Percentiles rank a stretch among this genome's conserved stretches.
phyloP scores from a whole-genome alignment of 2,888 invertebrate species.

The Isotomurus palustris region DNA sequence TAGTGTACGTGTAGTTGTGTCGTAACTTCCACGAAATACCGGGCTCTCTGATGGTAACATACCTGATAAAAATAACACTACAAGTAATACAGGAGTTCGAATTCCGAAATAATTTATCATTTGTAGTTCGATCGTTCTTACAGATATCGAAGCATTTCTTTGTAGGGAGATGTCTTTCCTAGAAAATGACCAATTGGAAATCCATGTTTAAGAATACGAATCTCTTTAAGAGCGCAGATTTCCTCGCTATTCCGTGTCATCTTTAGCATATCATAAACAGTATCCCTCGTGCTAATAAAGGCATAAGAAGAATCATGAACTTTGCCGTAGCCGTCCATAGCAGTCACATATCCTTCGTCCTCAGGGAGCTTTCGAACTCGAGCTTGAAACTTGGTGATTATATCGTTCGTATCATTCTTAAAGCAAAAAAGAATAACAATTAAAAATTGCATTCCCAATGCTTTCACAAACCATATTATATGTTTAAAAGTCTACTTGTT shows the following conservation, averaged over 20 bases:
- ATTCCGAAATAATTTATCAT: not conserved
- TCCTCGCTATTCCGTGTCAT: slow-evolving; percentile 18
- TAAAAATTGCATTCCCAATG: not conserved
- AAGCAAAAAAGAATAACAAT: slow-evolving; percentile 1
- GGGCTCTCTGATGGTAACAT: slow-evolving; percentile 34
- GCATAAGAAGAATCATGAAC: slow-evolving; percentile 28
- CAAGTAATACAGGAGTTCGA: no score
- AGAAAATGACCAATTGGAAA: slow-evolving; percentile 32
- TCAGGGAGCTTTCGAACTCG: slow-evolving; percentile 5
- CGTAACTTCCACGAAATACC: slow-evolving; percentile 34
- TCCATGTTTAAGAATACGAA: slow-evolving; percentile 31
- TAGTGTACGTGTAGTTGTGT: slow-evolving; percentile 22
- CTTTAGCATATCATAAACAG: slow-evolving; percentile 32
- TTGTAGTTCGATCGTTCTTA: slow-evolving; percentile 7
- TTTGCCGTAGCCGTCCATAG: slow-evolving; percentile 17
- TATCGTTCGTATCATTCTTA: slow-evolving; percentile 16
- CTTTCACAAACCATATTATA: not conserved
- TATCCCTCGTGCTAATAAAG: slow-evolving; percentile 31
- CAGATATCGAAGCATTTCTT: slow-evolving; percentile 34
- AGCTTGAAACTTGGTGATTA: slow-evolving; percentile 21
- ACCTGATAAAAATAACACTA: slow-evolving; percentile 20
- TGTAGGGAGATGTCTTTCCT: slow-evolving; percentile 30
- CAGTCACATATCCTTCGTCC: slow-evolving; percentile 20
- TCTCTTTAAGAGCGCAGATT: slow-evolving; percentile 35
- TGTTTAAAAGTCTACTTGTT: slow-evolving; percentile 28